Conservation (phyloP, 2,113 vertebrate genomes). For the Elgaria multicarinata region DNA sequence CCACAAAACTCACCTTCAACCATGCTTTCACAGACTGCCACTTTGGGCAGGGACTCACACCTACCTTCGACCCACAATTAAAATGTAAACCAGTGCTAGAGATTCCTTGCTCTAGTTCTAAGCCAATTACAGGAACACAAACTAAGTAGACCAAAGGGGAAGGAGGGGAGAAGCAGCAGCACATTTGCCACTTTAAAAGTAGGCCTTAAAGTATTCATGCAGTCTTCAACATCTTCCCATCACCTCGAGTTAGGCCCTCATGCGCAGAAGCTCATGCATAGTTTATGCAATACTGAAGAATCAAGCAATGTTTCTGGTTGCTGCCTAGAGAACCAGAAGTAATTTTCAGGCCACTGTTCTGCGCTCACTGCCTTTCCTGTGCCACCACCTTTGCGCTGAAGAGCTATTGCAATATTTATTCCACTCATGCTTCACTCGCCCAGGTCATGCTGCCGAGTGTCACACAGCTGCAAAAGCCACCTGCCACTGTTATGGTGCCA, state of each 20-base stretch:
- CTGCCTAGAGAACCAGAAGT: constrained; percentile 36
- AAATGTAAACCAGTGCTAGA: constrained; percentile 26
- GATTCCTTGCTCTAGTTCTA: neutral
- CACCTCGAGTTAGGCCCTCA: neutral
- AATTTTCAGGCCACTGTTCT: constrained; percentile 42
- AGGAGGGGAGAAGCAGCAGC: too few species aligned
- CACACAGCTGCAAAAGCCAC: constrained; percentile 57
- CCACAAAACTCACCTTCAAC: neutral
- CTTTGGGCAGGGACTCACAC: neutral
- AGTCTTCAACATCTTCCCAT: constrained; percentile 7
- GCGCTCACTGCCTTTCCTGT: neutral
- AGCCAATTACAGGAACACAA: neutral
- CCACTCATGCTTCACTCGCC: constrained; percentile 14
- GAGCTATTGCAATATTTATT: constrained; percentile 53
- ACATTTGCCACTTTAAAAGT: neutral
- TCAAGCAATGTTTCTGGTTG: neutral
- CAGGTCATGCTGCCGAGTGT: neutral
- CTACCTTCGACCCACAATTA: neutral
- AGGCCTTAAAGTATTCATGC: neutral
- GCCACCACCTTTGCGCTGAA: neutral
- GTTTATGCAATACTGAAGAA: constrained; percentile 1
- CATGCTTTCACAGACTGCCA: neutral
- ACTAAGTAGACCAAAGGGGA: neutral
- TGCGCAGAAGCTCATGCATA: constrained; percentile 1
- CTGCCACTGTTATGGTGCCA: constrained; percentile 30